A percentile compares a stretch with the other conserved stretches of the same genome.
phyloP scores from a whole-genome alignment of 2,888 invertebrate genomes.

The Apamea epomidion region DNA sequence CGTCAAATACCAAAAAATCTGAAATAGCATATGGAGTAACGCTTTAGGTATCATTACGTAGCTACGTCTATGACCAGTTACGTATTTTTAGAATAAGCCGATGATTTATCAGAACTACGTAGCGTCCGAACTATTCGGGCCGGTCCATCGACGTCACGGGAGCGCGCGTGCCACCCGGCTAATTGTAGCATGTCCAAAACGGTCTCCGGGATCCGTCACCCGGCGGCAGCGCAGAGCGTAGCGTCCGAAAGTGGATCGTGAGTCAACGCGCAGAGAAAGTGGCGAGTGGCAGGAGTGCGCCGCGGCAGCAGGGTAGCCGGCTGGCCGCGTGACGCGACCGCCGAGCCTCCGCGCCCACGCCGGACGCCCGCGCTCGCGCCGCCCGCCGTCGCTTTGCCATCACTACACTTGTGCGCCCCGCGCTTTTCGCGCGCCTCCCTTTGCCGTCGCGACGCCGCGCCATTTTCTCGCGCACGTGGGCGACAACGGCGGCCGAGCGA shows the following conservation, averaged over 20 bases:
- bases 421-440: constrained; percentile 89
- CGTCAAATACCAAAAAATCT: constrained; percentile 67
- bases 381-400: constrained; percentile 77
- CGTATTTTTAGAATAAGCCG: constrained; percentile 82
- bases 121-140: constrained; percentile 82
- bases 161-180: constrained; percentile 84
- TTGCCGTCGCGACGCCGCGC: constrained; percentile 88
- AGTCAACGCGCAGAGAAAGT: constrained; percentile 80
- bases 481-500: constrained; percentile 83
- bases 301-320: constrained; percentile 64
- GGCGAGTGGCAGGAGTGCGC: constrained; percentile 69
- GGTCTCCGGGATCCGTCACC: constrained; percentile 80
- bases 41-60: constrained; percentile 76
- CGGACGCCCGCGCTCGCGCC: constrained; percentile 76
- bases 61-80: constrained; percentile 77
- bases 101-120: constrained; percentile 86
- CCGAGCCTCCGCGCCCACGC: constrained; percentile 88
- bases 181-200: constrained; percentile 89
- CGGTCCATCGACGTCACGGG: constrained; percentile 85
- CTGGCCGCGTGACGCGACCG: constrained; percentile 74
- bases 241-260: constrained; percentile 83
- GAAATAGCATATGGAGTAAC: constrained; percentile 71
- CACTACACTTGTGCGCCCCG: constrained; percentile 86
- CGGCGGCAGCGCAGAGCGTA: constrained; percentile 70
- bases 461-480: constrained; percentile 90